Conservation (phyloP, 1,140 invertebrate species). For the Drosophila pseudoananassae region DNA sequence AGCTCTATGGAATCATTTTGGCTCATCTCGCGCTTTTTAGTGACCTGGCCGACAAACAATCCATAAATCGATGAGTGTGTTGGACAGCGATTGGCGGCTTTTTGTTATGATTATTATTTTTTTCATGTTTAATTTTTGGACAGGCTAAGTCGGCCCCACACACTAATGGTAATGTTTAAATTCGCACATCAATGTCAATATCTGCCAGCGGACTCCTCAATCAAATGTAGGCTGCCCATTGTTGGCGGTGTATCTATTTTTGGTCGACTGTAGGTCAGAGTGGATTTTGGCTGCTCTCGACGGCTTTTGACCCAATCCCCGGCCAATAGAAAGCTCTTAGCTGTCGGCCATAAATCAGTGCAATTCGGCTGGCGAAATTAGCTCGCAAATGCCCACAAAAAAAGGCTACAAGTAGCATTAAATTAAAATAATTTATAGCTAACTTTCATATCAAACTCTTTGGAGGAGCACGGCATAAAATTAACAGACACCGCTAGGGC, state of each 20-base stretch:
- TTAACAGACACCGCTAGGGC: slow-evolving; percentile 35
- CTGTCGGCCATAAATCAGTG: slow-evolving; percentile 43
- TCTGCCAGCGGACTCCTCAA: slow-evolving; percentile 56
- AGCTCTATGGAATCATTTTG: slow-evolving; percentile 31
- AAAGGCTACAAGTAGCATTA: slow-evolving; percentile 49
- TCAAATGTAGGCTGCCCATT: slow-evolving; percentile 43
- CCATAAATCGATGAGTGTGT: slow-evolving; percentile 18
- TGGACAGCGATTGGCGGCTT: slow-evolving; percentile 12
- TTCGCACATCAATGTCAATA: slow-evolving; percentile 69
- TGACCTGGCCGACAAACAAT: slow-evolving; percentile 33
- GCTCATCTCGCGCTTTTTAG: slow-evolving; percentile 3
- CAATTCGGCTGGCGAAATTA: slow-evolving; percentile 31
- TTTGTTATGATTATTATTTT: slow-evolving; percentile 29
- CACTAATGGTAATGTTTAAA: slow-evolving; percentile 35
- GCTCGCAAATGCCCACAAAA: slow-evolving; percentile 35
- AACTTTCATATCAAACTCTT: slow-evolving; percentile 45
- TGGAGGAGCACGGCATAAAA: slow-evolving; percentile 54
- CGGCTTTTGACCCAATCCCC: slow-evolving; percentile 38
- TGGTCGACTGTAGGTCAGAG: slow-evolving; percentile 47
- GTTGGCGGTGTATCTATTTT: slow-evolving; percentile 26
- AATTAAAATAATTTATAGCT: slow-evolving; percentile 67
- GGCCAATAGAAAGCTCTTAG: slow-evolving; percentile 46
- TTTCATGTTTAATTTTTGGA: slow-evolving; percentile 1
- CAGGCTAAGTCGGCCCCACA: slow-evolving; percentile 39
- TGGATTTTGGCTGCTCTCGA: neutral